Evolutionary conservation across 1,140 invertebrate genomes (phyloP).

Genomic region (Dolichoris vasculosae): DNA sequence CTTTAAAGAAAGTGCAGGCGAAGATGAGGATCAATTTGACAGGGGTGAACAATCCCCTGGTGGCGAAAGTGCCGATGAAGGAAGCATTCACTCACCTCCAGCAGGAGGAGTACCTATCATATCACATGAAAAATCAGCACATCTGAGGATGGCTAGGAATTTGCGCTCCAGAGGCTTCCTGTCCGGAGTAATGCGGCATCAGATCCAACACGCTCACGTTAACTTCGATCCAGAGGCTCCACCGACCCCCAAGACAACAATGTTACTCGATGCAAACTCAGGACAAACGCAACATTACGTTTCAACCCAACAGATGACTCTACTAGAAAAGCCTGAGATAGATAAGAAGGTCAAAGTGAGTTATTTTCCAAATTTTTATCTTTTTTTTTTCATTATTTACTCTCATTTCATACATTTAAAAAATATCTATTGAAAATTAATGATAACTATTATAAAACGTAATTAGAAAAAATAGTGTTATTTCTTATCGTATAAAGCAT

Average conservation of each 20-base stretch:
- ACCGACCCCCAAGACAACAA: slow-evolving; percentile 56
- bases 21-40: slow-evolving; percentile 69
- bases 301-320: slow-evolving; percentile 59
- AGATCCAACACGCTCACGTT: slow-evolving; percentile 52
- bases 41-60: slow-evolving; percentile 62
- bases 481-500: too few species aligned
- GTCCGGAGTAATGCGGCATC: slow-evolving; percentile 57
- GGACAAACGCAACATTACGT: slow-evolving; percentile 47
- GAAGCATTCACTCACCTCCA: slow-evolving; percentile 36
- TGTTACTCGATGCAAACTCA: slow-evolving; percentile 12
- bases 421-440: too few species aligned
- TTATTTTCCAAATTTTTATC: background rate
- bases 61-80: slow-evolving; percentile 68
- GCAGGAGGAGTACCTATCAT: background rate
- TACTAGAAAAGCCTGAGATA: slow-evolving; percentile 74
- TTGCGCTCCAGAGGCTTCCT: slow-evolving; percentile 61
- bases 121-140: slow-evolving; percentile 8
- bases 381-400: background rate
- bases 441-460: too few species aligned
- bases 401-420: too few species aligned
- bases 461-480: too few species aligned
- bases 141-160: slow-evolving; percentile 62
- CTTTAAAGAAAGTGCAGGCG: slow-evolving; percentile 67
- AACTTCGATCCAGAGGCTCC: slow-evolving; percentile 70
- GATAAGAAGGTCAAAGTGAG: slow-evolving; percentile 78